A percentile compares a stretch with the other conserved stretches of the same genome.
These are phyloP conservation scores for Ptiloglossa arizonensis DNA, from an alignment of 1,140 invertebrate species.

Conservation along the genomic window DNA sequence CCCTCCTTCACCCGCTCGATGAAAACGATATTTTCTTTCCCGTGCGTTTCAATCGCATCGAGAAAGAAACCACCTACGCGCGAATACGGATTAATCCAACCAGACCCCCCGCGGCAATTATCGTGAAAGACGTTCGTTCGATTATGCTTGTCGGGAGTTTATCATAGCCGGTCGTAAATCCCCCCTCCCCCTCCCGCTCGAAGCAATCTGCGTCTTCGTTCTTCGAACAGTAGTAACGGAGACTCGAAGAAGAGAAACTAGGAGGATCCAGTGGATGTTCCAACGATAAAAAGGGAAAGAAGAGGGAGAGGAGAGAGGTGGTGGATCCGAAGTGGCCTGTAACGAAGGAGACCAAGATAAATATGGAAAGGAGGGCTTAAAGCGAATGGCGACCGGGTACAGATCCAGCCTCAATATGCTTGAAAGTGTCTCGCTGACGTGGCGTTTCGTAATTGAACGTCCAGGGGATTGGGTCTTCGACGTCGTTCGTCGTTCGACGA, in stretches of 20 bases:
- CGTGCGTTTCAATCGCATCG: too few species aligned
- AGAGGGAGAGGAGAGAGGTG: slow-evolving; percentile 24
- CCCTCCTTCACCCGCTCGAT: too few species aligned
- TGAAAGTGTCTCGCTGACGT: slow-evolving; percentile 76
- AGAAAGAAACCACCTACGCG: neutral
- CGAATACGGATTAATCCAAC: neutral
- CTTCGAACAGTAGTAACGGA: slow-evolving; percentile 56
- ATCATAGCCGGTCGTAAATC: slow-evolving; percentile 63
- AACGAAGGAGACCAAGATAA: slow-evolving; percentile 72
- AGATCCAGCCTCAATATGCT: slow-evolving; percentile 75
- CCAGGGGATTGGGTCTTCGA: slow-evolving; percentile 64
- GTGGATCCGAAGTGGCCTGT: slow-evolving; percentile 60
- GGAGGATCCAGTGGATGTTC: slow-evolving; percentile 60
- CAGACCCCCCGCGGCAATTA: slow-evolving; percentile 13
- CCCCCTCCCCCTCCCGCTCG: slow-evolving; percentile 10
- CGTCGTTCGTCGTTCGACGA: slow-evolving; percentile 39
- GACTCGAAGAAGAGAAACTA: slow-evolving; percentile 39
- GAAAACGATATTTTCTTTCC: neutral
- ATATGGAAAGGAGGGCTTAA: slow-evolving; percentile 76
- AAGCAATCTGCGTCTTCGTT: slow-evolving; percentile 63
- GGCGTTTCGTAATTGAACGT: slow-evolving; percentile 73
- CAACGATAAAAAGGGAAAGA: slow-evolving; percentile 39
- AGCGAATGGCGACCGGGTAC: slow-evolving; percentile 68
- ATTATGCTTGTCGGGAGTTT: slow-evolving; percentile 58
- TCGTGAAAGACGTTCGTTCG: slow-evolving; percentile 55